These are phyloP conservation scores for Morelia viridis DNA, from an alignment of 2,797 vertebrate species.

Conservation along the genomic window DNA sequence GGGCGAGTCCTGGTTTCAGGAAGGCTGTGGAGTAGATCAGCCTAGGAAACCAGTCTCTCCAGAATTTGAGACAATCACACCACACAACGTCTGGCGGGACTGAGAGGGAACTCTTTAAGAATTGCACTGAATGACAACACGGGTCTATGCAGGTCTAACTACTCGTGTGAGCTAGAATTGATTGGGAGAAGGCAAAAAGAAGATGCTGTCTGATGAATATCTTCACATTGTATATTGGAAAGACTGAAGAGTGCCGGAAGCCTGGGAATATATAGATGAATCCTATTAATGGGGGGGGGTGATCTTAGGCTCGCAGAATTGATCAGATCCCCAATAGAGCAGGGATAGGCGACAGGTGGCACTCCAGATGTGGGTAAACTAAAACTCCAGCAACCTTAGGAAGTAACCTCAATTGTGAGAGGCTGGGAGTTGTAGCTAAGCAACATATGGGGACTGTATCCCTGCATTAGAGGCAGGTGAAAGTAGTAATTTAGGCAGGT, in stretches of 20 bases:
- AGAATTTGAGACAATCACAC: background rate
- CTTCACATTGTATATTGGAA: background rate
- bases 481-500: background rate
- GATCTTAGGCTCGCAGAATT: background rate
- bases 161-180: background rate
- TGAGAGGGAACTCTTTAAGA: background rate
- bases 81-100: background rate
- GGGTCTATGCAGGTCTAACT: background rate
- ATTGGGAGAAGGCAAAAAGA: background rate
- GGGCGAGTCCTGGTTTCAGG: background rate
- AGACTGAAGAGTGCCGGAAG: background rate
- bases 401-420: background rate
- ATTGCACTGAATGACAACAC: background rate
- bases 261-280: background rate
- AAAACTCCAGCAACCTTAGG: background rate
- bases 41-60: no score
- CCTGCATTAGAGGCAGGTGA: background rate
- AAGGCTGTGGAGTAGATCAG: background rate
- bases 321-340: background rate
- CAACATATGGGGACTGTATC: background rate
- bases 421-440: background rate
- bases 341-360: no score
- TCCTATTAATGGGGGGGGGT: background rate
- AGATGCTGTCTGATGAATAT: background rate
- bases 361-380: background rate